Percentiles rank a stretch among this genome's conserved stretches.
Evolutionary conservation across 2,113 vertebrate species (phyloP).

Genomic region (Chaetorhynchus papuensis): DNA sequence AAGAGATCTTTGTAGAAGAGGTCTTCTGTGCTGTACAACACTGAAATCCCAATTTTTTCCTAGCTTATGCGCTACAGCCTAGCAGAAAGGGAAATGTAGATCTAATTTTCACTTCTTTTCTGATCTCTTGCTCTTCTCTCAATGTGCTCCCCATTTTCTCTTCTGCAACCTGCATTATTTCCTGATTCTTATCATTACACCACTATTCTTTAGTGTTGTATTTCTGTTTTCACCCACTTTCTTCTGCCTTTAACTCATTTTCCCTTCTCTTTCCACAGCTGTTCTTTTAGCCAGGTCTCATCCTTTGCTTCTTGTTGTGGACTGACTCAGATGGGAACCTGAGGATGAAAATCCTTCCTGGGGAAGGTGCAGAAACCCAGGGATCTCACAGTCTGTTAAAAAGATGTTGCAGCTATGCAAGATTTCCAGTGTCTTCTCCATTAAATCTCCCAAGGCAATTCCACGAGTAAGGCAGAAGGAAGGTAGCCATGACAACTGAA

Average conservation of each 20-base stretch:
- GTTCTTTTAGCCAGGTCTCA: background rate
- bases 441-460: conserved; percentile 44
- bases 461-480: background rate
- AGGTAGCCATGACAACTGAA: conserved; percentile 57
- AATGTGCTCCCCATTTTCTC: background rate
- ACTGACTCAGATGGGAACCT: background rate
- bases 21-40: background rate
- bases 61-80: background rate
- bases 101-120: background rate
- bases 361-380: background rate
- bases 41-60: background rate
- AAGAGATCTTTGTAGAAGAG: background rate
- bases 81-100: background rate
- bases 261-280: background rate
- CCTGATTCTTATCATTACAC: background rate
- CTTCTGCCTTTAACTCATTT: background rate
- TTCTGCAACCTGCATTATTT: background rate
- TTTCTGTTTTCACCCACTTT: background rate
- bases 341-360: background rate
- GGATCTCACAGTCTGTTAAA: background rate
- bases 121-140: background rate
- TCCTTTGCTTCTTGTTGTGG: background rate
- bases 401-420: background rate
- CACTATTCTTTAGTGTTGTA: background rate
- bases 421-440: conserved; percentile 43